Evolutionary conservation across 2,797 vertebrate species (phyloP).

Genomic region (Gambusia yucatana): DNA sequence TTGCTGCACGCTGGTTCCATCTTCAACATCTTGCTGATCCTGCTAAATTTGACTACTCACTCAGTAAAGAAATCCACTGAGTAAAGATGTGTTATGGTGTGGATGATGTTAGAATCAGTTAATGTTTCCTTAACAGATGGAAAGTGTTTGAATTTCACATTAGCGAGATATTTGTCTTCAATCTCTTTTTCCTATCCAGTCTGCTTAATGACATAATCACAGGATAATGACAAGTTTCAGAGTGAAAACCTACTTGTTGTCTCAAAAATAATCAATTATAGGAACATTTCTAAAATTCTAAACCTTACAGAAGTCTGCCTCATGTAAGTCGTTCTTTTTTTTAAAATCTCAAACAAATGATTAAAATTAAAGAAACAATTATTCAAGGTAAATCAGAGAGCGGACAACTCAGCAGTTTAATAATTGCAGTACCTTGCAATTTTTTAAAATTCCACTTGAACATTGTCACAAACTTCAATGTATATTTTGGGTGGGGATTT

Average conservation of each 20-base stretch:
- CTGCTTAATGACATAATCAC: neutral
- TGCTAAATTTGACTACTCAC: neutral
- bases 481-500: neutral
- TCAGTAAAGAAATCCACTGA: neutral
- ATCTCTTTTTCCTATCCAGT: neutral
- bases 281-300: neutral
- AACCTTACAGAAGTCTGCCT: neutral
- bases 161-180: neutral
- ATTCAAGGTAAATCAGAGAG: neutral
- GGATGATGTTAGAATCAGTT: too few relatives aligned
- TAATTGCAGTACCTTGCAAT: neutral
- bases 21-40: neutral
- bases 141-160: neutral
- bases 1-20: neutral
- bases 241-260: neutral
- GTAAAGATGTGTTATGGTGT: neutral
- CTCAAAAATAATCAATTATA: neutral
- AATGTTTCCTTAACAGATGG: neutral
- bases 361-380: neutral
- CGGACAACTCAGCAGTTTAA: neutral
- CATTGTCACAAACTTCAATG: neutral
- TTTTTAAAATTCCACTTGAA: neutral
- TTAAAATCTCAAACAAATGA: neutral
- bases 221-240: neutral
- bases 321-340: neutral